A percentile compares a stretch with the other conserved stretches of the same genome.
Evolutionary conservation across 2,113 vertebrate genomes (phyloP).

Genomic region (Pteropus alecto): DNA sequence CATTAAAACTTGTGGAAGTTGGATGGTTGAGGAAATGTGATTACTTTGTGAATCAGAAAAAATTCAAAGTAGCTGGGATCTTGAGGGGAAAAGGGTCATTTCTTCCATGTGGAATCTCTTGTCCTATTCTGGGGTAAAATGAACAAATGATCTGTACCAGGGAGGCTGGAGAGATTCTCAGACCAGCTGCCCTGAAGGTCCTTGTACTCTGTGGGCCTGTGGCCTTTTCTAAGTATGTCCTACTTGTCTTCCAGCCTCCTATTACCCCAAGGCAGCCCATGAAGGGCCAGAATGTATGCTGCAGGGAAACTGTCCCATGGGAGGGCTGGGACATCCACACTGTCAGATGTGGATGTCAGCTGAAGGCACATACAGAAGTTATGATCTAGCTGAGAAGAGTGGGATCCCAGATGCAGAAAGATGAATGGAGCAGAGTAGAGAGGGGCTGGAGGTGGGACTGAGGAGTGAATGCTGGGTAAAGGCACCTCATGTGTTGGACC

Average conservation of each 20-base stretch:
- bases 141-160: neutral
- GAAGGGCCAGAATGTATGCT: too few species aligned
- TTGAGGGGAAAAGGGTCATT: neutral
- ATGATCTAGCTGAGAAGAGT: neutral
- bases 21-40: neutral
- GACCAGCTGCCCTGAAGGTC: neutral
- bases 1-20: neutral
- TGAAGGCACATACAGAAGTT: neutral
- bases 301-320: neutral
- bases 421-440: neutral
- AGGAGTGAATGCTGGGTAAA: neutral
- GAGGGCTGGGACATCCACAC: fast-evolving
- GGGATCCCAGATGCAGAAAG: neutral
- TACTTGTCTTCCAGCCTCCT: neutral
- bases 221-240: neutral
- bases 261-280: too few species aligned
- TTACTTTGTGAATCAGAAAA: neutral
- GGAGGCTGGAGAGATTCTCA: neutral
- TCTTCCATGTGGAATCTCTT: neutral
- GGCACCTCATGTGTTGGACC: neutral
- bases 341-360: neutral
- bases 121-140: neutral
- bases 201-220: neutral
- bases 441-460: neutral
- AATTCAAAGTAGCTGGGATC: neutral